Conservation (phyloP, 2,888 invertebrate genomes). For the Lithophane ornitopus region DNA sequence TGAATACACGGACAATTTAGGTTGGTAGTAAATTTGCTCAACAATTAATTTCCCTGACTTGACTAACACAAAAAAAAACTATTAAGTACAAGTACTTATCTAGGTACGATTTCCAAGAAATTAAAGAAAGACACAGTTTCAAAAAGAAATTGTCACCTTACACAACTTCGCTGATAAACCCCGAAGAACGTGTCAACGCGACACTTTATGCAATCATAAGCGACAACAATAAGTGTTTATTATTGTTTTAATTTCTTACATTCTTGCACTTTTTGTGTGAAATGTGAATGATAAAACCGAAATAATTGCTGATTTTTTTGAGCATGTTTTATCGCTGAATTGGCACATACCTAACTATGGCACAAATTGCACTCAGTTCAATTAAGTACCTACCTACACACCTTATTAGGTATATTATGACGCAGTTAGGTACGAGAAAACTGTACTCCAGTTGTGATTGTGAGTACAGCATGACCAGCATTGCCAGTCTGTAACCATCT, state of each 20-base stretch:
- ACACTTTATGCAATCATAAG: conserved; percentile 41
- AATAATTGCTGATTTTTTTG: conserved; percentile 11
- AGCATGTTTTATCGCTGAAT: conserved; percentile 31
- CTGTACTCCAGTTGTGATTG: too few relatives aligned
- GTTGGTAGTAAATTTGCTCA: too few relatives aligned
- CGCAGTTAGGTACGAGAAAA: too few relatives aligned
- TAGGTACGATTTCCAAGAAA: background rate
- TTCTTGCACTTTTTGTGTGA: conserved; percentile 21
- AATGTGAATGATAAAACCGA: conserved; percentile 29
- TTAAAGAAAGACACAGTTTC: conserved; percentile 11
- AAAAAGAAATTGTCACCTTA: conserved; percentile 21
- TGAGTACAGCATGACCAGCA: too few relatives aligned
- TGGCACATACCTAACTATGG: background rate
- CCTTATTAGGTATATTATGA: too few relatives aligned
- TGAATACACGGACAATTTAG: too few relatives aligned
- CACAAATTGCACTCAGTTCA: too few relatives aligned
- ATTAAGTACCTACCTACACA: too few relatives aligned
- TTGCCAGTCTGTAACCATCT: too few relatives aligned
- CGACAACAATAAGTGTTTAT: conserved; percentile 6
- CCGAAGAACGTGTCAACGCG: conserved; percentile 48
- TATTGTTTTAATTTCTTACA: conserved; percentile 6
- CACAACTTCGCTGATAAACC: conserved; percentile 38
- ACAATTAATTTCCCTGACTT: too few relatives aligned
- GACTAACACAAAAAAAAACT: too few relatives aligned
- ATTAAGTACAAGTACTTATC: too few relatives aligned